Conservation (phyloP, 2,797 vertebrate species). For the Pipistrellus pipistrellus region DNA sequence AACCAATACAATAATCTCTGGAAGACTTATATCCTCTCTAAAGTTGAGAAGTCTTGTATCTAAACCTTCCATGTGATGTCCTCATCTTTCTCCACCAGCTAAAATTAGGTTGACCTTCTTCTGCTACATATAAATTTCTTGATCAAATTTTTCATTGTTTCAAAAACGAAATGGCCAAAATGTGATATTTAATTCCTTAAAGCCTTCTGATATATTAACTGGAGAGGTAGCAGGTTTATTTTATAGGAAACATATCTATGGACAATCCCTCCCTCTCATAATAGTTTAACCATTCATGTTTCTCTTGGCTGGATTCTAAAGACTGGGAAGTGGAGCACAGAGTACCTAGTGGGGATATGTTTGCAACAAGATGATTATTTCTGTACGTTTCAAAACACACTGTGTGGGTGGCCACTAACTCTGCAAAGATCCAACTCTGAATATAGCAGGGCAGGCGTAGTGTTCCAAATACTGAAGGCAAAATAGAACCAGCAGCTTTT, state of each 20-base stretch:
- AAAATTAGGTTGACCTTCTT: neutral
- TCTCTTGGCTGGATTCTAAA: slow-evolving; percentile 26
- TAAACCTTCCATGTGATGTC: neutral
- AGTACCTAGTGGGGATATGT: neutral
- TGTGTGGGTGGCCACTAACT: slow-evolving; percentile 49
- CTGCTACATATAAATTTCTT: neutral
- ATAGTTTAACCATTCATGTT: slow-evolving; percentile 17
- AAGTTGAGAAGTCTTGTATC: neutral
- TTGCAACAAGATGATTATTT: slow-evolving; percentile 30
- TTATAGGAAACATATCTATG: neutral
- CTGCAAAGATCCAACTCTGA: slow-evolving; percentile 47
- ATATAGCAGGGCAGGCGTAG: slow-evolving; percentile 63
- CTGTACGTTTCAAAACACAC: neutral
- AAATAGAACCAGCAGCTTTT: slow-evolving; percentile 72
- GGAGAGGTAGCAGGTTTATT: neutral
- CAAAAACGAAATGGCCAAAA: neutral
- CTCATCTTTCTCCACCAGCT: neutral
- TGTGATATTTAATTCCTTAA: neutral
- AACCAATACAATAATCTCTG: too few relatives aligned
- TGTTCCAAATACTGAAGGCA: slow-evolving; percentile 62
- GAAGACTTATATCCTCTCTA: neutral
- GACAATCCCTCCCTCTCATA: neutral
- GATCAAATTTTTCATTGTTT: neutral
- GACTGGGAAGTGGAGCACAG: neutral
- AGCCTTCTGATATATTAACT: neutral